Evolutionary conservation across 2,797 vertebrate species (phyloP).

Genomic region (Chanos chanos): DNA sequence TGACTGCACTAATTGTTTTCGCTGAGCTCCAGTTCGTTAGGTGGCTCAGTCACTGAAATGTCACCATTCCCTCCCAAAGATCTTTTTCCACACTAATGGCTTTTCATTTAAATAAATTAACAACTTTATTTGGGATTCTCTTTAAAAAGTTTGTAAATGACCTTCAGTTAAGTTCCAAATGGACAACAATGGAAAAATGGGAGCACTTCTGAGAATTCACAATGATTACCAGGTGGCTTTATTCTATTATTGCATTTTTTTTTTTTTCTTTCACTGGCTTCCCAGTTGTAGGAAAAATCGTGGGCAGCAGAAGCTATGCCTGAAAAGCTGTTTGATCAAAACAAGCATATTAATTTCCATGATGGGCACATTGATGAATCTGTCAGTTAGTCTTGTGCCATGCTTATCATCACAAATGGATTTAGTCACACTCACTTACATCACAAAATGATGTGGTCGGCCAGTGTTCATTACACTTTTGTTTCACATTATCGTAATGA

Average conservation of each 20-base stretch:
- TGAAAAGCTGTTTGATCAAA: too few relatives aligned
- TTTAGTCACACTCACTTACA: slow-evolving; percentile 51
- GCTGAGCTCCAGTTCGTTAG: slow-evolving; percentile 62
- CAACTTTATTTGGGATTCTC: slow-evolving; percentile 44
- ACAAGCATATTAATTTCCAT: too few relatives aligned
- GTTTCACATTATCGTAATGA: slow-evolving; percentile 46
- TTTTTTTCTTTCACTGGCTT: too few relatives aligned
- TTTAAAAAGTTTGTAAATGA: too few relatives aligned
- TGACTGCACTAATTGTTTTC: slow-evolving; percentile 69
- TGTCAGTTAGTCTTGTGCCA: neutral
- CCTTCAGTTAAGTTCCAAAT: neutral
- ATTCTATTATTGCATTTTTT: too few relatives aligned
- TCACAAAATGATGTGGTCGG: slow-evolving; percentile 40
- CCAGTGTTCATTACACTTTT: slow-evolving; percentile 41
- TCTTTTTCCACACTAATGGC: slow-evolving; percentile 64
- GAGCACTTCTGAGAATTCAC: too few relatives aligned
- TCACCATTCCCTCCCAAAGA: slow-evolving; percentile 64
- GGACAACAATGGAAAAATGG: neutral
- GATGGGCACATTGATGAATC: too few relatives aligned
- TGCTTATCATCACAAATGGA: slow-evolving; percentile 32
- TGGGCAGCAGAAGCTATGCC: too few relatives aligned
- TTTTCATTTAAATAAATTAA: slow-evolving; percentile 60
- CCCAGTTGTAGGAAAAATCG: too few relatives aligned
- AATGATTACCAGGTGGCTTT: too few relatives aligned
- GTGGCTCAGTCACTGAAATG: slow-evolving; percentile 57